These are phyloP conservation scores for Sceloporus tristichus DNA, from an alignment of 2,113 vertebrate genomes.

Conservation along the genomic window DNA sequence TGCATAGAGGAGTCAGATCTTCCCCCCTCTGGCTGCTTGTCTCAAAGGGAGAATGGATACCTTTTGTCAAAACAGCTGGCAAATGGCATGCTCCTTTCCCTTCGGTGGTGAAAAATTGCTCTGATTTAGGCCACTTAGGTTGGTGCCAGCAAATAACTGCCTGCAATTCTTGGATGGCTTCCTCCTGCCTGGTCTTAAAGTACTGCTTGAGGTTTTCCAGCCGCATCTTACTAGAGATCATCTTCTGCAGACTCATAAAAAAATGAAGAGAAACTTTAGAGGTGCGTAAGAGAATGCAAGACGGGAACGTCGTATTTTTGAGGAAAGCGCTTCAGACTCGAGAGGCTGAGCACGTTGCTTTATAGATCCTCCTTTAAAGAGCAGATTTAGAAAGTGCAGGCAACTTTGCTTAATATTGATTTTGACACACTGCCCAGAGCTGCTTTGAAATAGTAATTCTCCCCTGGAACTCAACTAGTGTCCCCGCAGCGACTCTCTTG, in stretches of 20 bases:
- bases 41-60: constrained; percentile 57
- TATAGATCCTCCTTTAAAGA: constrained; percentile 24
- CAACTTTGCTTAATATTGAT: constrained; percentile 18
- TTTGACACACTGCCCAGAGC: constrained; percentile 36
- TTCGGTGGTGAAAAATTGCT: not conserved
- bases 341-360: constrained; percentile 33
- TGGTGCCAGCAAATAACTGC: constrained; percentile 29
- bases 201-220: not conserved
- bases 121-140: constrained; percentile 19
- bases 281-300: not conserved
- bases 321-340: constrained; percentile 14
- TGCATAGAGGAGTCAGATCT: constrained; percentile 35
- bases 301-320: not conserved
- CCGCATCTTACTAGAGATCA: constrained; percentile 14
- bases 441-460: constrained; percentile 29
- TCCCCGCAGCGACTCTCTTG: not conserved
- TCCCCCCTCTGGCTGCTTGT: constrained; percentile 47
- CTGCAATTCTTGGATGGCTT: not conserved
- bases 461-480: not conserved
- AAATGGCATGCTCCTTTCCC: not conserved
- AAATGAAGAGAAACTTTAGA: not conserved
- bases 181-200: too few relatives aligned
- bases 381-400: not conserved
- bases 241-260: constrained; percentile 19
- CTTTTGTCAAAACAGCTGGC: constrained; percentile 38